Percentiles rank a stretch among this genome's conserved stretches.
These are phyloP conservation scores for Hyalella azteca DNA, from an alignment of 2,888 invertebrate genomes.

Conservation along the genomic window DNA sequence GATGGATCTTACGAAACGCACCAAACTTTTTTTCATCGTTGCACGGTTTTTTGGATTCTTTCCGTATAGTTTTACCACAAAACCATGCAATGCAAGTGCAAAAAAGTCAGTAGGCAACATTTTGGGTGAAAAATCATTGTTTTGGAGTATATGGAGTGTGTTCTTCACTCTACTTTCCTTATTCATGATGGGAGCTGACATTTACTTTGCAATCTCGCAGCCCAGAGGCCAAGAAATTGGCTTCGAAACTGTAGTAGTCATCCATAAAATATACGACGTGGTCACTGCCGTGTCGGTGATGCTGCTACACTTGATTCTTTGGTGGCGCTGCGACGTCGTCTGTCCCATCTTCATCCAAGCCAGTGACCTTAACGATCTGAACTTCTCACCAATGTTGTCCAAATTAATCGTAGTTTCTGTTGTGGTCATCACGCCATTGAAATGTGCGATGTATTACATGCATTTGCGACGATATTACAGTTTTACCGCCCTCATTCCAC, in stretches of 20 bases:
- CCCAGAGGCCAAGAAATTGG: constrained; percentile 9
- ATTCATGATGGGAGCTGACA: not conserved
- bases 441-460: constrained; percentile 9
- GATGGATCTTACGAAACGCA: not conserved
- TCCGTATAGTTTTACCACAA: not conserved
- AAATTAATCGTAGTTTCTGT: not conserved
- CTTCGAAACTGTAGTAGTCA: constrained; percentile 1
- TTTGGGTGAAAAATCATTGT: not conserved
- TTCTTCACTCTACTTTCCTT: not conserved
- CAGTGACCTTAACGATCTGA: not conserved
- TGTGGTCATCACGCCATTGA: not conserved
- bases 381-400: not conserved
- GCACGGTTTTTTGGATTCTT: not conserved
- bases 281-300: constrained; percentile 2
- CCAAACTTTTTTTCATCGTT: not conserved
- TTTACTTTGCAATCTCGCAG: not conserved
- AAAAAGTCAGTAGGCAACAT: not conserved
- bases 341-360: not conserved
- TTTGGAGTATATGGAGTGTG: not conserved
- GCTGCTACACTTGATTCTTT: constrained; percentile 5
- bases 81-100: not conserved
- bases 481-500: not conserved
- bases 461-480: not conserved
- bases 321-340: not conserved
- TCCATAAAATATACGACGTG: constrained; percentile 15